Percentiles rank a stretch among this genome's conserved stretches.
These are phyloP conservation scores for Barnardius zonarius DNA, from an alignment of 2,113 vertebrate genomes.

Conservation along the genomic window DNA sequence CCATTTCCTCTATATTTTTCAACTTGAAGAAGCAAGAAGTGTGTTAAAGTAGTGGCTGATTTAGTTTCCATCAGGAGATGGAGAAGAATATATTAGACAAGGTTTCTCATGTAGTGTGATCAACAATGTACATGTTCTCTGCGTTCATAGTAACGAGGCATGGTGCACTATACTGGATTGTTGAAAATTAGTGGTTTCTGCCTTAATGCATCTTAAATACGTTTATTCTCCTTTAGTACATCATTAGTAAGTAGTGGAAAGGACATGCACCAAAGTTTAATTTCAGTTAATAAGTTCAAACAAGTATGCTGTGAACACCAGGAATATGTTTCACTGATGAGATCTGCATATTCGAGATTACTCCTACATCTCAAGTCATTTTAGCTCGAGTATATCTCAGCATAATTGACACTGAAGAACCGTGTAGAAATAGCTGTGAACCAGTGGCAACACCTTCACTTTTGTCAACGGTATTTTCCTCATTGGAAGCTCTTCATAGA, in stretches of 20 bases:
- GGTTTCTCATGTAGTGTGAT: neutral
- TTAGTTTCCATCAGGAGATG: neutral
- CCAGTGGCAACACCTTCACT: neutral
- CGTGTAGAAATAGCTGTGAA: neutral
- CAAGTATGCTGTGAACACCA: neutral
- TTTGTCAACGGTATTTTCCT: neutral
- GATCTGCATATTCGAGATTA: neutral
- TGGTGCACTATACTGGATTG: neutral
- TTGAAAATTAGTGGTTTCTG: neutral
- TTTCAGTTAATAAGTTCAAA: neutral
- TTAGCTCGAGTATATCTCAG: neutral
- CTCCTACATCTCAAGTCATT: neutral
- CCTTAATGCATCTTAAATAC: neutral
- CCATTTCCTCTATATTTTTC: neutral
- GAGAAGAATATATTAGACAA: neutral
- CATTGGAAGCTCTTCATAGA: neutral
- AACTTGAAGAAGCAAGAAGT: neutral
- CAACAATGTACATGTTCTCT: fast-evolving
- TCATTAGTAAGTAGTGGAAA: neutral
- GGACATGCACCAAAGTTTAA: neutral
- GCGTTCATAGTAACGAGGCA: fast-evolving
- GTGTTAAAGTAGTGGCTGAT: neutral
- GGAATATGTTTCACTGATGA: neutral
- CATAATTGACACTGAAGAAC: neutral
- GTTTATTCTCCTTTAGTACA: neutral